A percentile compares a stretch with the other conserved stretches of the same genome.
Evolutionary conservation across 2,888 invertebrate genomes (phyloP).

Genomic region (Drosophila demipolita): DNA sequence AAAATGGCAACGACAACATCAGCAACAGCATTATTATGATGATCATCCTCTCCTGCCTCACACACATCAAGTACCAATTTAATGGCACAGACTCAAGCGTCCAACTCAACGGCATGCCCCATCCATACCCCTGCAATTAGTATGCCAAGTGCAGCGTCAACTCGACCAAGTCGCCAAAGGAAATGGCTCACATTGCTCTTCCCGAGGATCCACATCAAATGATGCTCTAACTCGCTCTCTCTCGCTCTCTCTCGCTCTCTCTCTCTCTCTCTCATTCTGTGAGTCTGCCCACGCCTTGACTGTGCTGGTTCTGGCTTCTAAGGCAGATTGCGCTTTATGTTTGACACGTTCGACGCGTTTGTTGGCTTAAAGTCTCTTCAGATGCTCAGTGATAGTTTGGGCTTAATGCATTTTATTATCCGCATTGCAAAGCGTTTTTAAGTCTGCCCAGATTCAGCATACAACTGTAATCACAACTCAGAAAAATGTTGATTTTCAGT

Average conservation of each 20-base stretch:
- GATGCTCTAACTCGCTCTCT: slow-evolving; percentile 23
- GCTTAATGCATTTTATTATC: slow-evolving; percentile 25
- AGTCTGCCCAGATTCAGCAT: slow-evolving; percentile 1
- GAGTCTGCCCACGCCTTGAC: slow-evolving; percentile 17
- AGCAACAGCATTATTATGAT: slow-evolving; percentile 33
- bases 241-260: not conserved
- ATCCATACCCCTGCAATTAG: slow-evolving; percentile 46
- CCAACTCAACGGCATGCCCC: slow-evolving; percentile 4
- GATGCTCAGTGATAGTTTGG: slow-evolving; percentile 30
- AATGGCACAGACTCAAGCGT: slow-evolving; percentile 70
- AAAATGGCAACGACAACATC: slow-evolving; percentile 64
- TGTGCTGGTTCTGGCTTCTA: slow-evolving; percentile 33
- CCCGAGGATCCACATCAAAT: slow-evolving; percentile 38
- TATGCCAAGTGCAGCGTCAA: slow-evolving; percentile 56
- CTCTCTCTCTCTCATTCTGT: not conserved
- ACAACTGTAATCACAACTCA: not conserved
- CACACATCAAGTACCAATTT: slow-evolving; percentile 82
- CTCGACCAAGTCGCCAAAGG: slow-evolving; percentile 41
- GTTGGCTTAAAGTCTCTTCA: slow-evolving; percentile 44
- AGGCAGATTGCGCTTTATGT: slow-evolving; percentile 43
- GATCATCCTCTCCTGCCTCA: slow-evolving; percentile 35
- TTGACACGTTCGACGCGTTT: slow-evolving; percentile 59
- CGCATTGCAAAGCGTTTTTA: slow-evolving; percentile 24
- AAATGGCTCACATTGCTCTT: slow-evolving; percentile 42
- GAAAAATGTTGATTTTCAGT: not conserved